Evolutionary conservation across 2,888 invertebrate species (phyloP), one percentile per base, ranked within the genome.

Genomic region (Ptilodon capucinus): DNA sequence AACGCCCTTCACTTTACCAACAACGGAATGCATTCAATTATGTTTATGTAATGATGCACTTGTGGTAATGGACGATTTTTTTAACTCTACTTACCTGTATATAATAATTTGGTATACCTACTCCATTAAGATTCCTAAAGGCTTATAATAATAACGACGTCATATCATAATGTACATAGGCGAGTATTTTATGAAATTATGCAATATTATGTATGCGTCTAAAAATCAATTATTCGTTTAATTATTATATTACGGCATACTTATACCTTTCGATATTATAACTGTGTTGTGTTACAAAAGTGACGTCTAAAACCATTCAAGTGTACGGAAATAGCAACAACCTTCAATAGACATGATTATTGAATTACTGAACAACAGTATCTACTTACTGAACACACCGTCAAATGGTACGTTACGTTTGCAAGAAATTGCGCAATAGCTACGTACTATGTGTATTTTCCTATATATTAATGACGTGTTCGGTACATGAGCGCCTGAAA

Each of bases 1-100:
- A 61, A 62, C 63, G 60, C 73, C 71, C 73, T 71, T 71, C 67
- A 63, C 68, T 67, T 61, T 57, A 18, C 30, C 30, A 1, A 64
- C 67, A 68, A 68, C 63, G 64, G 54, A 69, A 60, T 70, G 70
- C 65, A 66, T 59, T 64, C 55, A 53, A 53, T 54, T 52, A 60
- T 66, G 60, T 66, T 66, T 65, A 68, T 57, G 62, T 64, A 68
- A 66, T 56, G 43, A 51, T 60, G 63, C 68, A 67, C 60, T 61
- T 70, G 58, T 64, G 55, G 42, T 46, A 64, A 61, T 71, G 63
- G 63, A 42, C 60, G 46, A 61, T 60, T 55, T 45, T 54, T 51
- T 48, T 52, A 61, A 64, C n/a, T 59, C 61, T 51, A 56, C 55
- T 57, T 66, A 61, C 53, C 35, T 42, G 36, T 16, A 35, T 8